Percentiles rank a stretch among this genome's conserved stretches.
These are phyloP conservation scores for Antitype chi DNA, from an alignment of 2,888 invertebrate genomes.

Conservation along the genomic window DNA sequence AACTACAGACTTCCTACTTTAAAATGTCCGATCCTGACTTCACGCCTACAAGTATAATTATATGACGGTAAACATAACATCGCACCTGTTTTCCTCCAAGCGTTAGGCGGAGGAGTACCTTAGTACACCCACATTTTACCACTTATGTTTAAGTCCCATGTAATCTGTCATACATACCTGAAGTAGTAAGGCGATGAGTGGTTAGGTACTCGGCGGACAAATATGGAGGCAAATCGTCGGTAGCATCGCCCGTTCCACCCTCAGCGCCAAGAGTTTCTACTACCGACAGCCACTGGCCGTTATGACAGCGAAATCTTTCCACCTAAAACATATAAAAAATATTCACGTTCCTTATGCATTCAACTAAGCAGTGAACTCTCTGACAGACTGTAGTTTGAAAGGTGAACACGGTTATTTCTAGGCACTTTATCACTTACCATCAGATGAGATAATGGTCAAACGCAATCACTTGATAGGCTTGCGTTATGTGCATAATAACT, in stretches of 20 bases:
- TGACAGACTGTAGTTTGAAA: background rate
- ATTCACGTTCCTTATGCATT: background rate
- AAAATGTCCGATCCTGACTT: too few relatives aligned
- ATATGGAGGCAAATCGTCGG: constrained; percentile 93
- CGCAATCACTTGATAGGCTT: too few relatives aligned
- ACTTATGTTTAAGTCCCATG: background rate
- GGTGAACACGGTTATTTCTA: background rate
- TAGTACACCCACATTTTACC: background rate
- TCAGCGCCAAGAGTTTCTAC: constrained; percentile 94
- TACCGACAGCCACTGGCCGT: constrained; percentile 99
- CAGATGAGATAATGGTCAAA: background rate
- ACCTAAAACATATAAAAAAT: constrained; percentile 79
- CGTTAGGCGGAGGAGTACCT: background rate
- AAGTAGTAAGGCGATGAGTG: constrained; percentile 85
- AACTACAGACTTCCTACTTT: too few relatives aligned
- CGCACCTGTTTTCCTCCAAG: background rate
- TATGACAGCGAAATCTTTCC: constrained; percentile 99
- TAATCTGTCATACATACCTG: constrained; percentile 74
- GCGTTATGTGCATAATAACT: too few relatives aligned
- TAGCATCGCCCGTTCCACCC: constrained; percentile 90
- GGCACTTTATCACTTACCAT: background rate
- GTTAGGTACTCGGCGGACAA: constrained; percentile 93
- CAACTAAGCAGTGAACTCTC: background rate
- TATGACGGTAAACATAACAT: background rate
- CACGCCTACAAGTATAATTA: too few relatives aligned